Base-by-base conservation (phyloP, 2,797 vertebrate genomes). In the Coilia nasus region DNA sequence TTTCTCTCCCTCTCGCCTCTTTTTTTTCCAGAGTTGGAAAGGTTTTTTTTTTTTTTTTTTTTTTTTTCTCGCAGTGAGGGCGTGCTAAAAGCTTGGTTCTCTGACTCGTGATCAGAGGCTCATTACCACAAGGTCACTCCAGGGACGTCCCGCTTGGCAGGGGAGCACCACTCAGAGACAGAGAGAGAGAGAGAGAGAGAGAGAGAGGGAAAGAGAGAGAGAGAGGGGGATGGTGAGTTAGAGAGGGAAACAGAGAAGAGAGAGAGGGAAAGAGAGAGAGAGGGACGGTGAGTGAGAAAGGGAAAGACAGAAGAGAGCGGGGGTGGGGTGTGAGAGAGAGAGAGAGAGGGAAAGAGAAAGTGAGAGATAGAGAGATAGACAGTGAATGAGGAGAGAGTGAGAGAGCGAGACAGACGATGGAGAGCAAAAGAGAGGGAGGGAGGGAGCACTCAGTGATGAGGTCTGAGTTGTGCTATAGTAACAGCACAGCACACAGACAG, bases 61-160 rank as follows among this genome's bases (percentile, higher is more conserved):
- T 50, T 89, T 90, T 82, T 88, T 85, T 88, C 86, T 82, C 85
- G 81, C 44, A 59, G 84, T 82, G 88, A 88, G 89, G 90, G 90
- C 90, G 88, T 91, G 93, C 92, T 91, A 91, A 93, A 94, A 92
- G 89, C 92, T 15, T 88, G 89, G 89, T 92, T 95, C 94, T 91
- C 92, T 93, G 94, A 94, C 94, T 95, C 91, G 92, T 95, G 94
- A 94, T 94, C 93, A 93, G 91, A 91, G 93, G 91, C 94, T 95
- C 93, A 95, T 96, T 95, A 95, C 92, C 91, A 91, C 94, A 95
- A 96, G 95, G 95, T 96, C 94, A 95, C 94, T 92, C 93, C 89
- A 93, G 94, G 94, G 94, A 95, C 90, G 57, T 41, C 67, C 67
- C 67, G 67, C 67, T 41, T 75, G 67, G 67, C 67, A 75, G 67